Evolutionary conservation across 2,888 invertebrate genomes (phyloP), one percentile per base, ranked within the genome.

Genomic region (Liodrosophila aerea): DNA sequence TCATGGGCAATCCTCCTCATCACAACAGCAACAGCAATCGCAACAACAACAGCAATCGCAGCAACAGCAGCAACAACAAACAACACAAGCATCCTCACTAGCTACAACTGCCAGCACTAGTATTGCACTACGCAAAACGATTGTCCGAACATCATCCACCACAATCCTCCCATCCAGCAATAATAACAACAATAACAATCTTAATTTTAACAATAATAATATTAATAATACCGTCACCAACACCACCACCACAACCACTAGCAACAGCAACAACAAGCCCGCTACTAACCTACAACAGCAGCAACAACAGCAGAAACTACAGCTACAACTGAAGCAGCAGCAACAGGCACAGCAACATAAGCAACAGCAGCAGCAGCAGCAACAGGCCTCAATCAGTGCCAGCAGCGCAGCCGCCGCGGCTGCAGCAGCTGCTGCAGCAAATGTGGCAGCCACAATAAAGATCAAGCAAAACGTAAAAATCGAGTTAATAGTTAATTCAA

Each of bases 91-190:
- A 78, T 66, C 71, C 54, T 53, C 73, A 75, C 76, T 65, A 65
- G 59, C 86, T 60, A 73, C 85, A 59, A 81, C 75, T 64, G 78
- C 78, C 68, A 87, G 87, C 80, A 87, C 86, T 77, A 85, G 86
- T 89, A 91, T 92, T 91, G 91, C 92, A 89, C 91, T 92, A 89
- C 92, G 92, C 91, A 92, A 92, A 91, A 91, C 91, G 89, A 91
- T 91, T 89, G 90, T 91, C 86, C 89, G 89, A 87, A 89, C 77
- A 51, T 84, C 80, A 83, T 80, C 80, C 80, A 83, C 80, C 80
- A 83, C 85, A 83, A 73, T 83, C 74, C 71, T 77, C 61, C 84
- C 86, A 83, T 83, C 80, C 84, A 80, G 77, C 74, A 85, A 75
- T 56, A 78, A 64, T 57, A 84, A 67, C 47, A 80, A 50, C 57